Evolutionary conservation across 1,140 invertebrate species (phyloP), one percentile per base, ranked within the genome.

Genomic region (Heterodera schachtii): DNA sequence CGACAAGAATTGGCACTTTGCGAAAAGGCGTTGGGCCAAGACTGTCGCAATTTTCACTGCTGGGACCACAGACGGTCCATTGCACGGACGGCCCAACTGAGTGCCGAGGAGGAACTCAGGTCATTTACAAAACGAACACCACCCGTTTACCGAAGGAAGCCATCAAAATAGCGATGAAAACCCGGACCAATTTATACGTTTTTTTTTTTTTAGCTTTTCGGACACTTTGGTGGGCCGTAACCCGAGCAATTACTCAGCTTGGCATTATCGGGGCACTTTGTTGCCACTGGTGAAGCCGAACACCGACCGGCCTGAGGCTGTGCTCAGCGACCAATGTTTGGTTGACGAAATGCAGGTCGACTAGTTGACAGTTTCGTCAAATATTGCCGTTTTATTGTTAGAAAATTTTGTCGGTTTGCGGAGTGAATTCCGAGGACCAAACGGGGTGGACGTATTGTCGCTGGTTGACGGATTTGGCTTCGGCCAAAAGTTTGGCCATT

Each of bases 1-100:
- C 11, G 83, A 19, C 46, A 52, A 9, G 84, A 86, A 79, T 49
- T 86, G 71, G 79, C 44, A 43, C 46, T 83, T 6, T 87, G 86
- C 75, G 85, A 86, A n/a, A 82, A 82, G 49, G 84, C 84, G 44
- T 79, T 86, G 47, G 31, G 75, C 9, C 8, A 83, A n/a, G 85
- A 86, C 73, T 69, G 82, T 52, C 83, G 85, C 44, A 86, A 86
- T 49, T 86, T 86, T 73, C 85, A 86, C 74, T 81, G 77, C 75
- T 86, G 85, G 85, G 85, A 86, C 76, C 86, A 86, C 77, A 78
- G 85, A 6, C 83, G 85, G n/a, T 81, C 77, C 57, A 64, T 87
- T 69, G 85, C 83, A 13, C 82, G 81, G 70, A 77, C 86, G 31
- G 84, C 83, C 6, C 70, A 83, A 13, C 67, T 84, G 8, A 78